Evolutionary conservation across 2,888 invertebrate species (phyloP), one percentile per base, ranked within the genome.

Genomic region (Aspidiotus rigidus): DNA sequence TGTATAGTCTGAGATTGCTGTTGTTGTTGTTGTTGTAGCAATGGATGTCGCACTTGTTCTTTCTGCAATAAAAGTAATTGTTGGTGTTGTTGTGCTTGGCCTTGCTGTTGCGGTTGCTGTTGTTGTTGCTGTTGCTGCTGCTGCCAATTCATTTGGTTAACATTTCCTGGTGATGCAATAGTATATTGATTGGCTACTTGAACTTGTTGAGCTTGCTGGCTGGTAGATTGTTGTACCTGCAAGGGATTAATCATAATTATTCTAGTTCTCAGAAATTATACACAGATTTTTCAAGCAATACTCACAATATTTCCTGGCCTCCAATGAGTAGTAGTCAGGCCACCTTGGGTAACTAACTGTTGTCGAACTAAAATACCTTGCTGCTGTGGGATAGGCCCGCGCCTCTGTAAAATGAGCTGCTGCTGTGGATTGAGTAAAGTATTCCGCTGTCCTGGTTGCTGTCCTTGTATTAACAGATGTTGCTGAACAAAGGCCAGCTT

Each of bases 41-140:
- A 77, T 69, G 80, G 78, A 71, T 81, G 81, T 42, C 81, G 79
- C 70, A 83, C 82, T 70, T 83, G 80, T 73, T 81, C 81, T 44
- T 78, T 78, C 0, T 77, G 78, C 10, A 78, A 40, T 3, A 40
- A 73, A 11, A 81, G 82, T 16, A 79, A 79, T 67, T 79, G 78
- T 74, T 75, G 77, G 70, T 80, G 78, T 71, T 81, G 81, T 6
- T 71, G 69, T 49, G 69, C 15, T 71, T 72, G n/a, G 1, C 16
- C n/a, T 61, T 61, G 49, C 49, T 49, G 69, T 53, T 71, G 73
- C 7, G 70, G 66, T 70, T 71, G 73, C 61, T 61, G 61, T 16
- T 17, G 10, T 28, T 11, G 11, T 60, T 60, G 42, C 15, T 60
- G 69, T 49, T 71, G 73, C 8, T 71, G 69, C 53, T 72, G 73